Evolutionary conservation across 2,888 invertebrate species (phyloP), one percentile per base, ranked within the genome.

Genomic region (Eurois occulta): DNA sequence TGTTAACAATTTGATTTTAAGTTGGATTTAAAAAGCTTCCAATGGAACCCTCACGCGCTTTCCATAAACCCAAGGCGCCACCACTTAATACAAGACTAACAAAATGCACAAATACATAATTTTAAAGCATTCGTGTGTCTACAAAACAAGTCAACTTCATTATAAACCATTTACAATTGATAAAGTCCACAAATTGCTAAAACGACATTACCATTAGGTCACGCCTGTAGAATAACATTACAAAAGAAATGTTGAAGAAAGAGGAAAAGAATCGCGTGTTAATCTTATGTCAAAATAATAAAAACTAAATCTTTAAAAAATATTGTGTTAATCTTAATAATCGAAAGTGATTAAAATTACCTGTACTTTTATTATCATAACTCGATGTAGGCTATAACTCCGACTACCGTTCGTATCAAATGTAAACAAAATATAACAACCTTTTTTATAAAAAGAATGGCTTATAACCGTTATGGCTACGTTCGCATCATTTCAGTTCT

Each of bases 351-450:
- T 94, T 94, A 95, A 93, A 94, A 94, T 94, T 94, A 95, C 93
- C 93, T 95, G 96, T 95, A 96, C 95, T 96, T 95, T 94, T 95
- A 95, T 95, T 95, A 96, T 96, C 94, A 91, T 93, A 94, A 92
- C 92, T 96, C 96, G 96, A 96, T 96, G 96, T 95, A 94, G 92
- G 91, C 94, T 94, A 93, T 89, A 92, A 91, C 89, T 92, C 92
- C 90, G 89, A 93, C 94, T 95, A 94, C 92, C 90, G 92, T 89
- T 92, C 90, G 92, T 95, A 95, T 94, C 93, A 95, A 95, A 94
- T 94, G 93, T 95, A 93, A 94, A 94, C 92, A 94, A 94, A 94
- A 92, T 94, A 93, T 93, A 92, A 91, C 91, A 92, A 92, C 91
- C 86, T 90, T 92, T 91, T 92, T 91, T 85, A 86, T 87, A 88